Evolutionary conservation across 2,113 vertebrate species (phyloP).

Genomic region (Mastomys natalensis): DNA sequence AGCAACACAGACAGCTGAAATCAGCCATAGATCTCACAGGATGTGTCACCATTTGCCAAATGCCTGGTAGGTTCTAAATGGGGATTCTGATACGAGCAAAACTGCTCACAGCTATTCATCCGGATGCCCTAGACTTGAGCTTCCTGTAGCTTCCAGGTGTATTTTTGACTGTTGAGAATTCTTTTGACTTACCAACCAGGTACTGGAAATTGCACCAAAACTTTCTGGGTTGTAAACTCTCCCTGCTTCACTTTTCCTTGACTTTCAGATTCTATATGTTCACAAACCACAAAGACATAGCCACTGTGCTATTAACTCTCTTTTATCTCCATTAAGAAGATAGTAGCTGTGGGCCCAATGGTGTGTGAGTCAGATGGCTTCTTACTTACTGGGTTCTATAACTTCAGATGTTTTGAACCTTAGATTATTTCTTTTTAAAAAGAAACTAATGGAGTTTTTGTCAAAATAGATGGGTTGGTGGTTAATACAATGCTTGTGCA

Average conservation of each 20-base stretch:
- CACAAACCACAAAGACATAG: too few relatives aligned
- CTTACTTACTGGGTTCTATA: neutral
- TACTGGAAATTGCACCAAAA: neutral
- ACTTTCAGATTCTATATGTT: neutral
- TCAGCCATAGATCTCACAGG: neutral
- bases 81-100: neutral
- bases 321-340: neutral
- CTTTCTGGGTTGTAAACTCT: neutral
- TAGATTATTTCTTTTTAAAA: neutral
- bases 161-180: neutral
- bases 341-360: accelerated
- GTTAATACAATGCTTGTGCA: neutral
- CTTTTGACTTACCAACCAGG: neutral
- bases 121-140: neutral
- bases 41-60: neutral
- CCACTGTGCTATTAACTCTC: too few relatives aligned
- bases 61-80: neutral
- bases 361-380: neutral
- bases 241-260: neutral
- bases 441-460: neutral
- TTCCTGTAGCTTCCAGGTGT: neutral
- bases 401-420: neutral
- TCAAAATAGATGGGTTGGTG: neutral
- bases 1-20: neutral
- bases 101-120: neutral